These are phyloP conservation scores for Mythimna loreyi DNA, from an alignment of 2,888 invertebrate species.

Conservation along the genomic window DNA sequence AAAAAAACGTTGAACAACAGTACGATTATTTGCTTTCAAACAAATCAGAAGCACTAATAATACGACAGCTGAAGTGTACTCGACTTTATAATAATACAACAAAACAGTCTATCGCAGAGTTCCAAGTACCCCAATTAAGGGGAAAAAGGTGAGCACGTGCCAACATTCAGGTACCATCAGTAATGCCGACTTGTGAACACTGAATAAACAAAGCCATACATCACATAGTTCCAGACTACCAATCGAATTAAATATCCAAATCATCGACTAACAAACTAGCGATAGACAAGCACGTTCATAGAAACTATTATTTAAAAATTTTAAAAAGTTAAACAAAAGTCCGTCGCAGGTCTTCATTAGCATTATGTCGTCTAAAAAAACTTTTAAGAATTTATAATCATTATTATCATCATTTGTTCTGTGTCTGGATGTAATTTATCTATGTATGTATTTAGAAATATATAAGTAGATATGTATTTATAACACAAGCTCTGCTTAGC, in stretches of 20 bases:
- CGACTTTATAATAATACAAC: slow-evolving; percentile 16
- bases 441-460: no score
- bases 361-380: no score
- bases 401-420: no score
- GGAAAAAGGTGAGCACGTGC: slow-evolving; percentile 46
- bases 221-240: slow-evolving; percentile 62
- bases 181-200: slow-evolving; percentile 28
- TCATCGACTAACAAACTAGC: no score
- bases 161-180: slow-evolving; percentile 37
- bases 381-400: no score
- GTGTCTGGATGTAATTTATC: no score
- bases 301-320: no score
- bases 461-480: no score
- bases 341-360: no score
- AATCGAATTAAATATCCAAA: slow-evolving; percentile 50
- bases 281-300: no score
- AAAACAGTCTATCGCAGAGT: slow-evolving; percentile 21
- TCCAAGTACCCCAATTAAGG: slow-evolving; percentile 42
- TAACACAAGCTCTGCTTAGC: no score
- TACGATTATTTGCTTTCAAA: slow-evolving; percentile 18
- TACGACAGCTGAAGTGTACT: slow-evolving; percentile 29
- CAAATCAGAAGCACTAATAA: slow-evolving; percentile 7
- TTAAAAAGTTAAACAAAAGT: no score
- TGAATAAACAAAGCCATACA: slow-evolving; percentile 45
- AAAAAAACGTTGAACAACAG: slow-evolving; percentile 12